Percentiles rank a stretch among this genome's conserved stretches.
Evolutionary conservation across 2,113 vertebrate species (phyloP).

Genomic region (Spilogale gracilis): DNA sequence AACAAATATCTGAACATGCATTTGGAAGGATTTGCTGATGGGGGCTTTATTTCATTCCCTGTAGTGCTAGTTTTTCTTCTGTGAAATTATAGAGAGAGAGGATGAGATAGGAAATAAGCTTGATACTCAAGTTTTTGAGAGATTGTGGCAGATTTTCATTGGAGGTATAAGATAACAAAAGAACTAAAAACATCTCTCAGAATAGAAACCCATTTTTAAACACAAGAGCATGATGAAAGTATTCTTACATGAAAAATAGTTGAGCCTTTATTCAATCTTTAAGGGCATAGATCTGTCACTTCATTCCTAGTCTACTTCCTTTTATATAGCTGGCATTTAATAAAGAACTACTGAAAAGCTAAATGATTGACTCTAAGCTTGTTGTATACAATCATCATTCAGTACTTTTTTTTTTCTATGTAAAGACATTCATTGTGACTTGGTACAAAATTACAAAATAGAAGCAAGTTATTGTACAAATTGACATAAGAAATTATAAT

Average conservation of each 20-base stretch:
- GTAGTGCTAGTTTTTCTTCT: neutral
- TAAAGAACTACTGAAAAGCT: neutral
- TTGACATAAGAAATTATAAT: neutral
- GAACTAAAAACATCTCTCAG: neutral
- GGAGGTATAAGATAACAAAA: neutral
- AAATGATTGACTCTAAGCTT: neutral
- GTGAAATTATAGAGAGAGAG: neutral
- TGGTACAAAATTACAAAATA: neutral
- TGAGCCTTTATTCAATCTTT: neutral
- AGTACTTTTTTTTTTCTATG: neutral
- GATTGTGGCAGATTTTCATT: neutral
- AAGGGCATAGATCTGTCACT: neutral
- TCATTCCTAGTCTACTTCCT: neutral
- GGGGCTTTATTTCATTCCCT: neutral
- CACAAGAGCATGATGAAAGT: neutral
- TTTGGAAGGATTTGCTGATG: neutral
- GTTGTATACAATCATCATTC: neutral
- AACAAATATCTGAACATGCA: neutral
- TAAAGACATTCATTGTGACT: neutral
- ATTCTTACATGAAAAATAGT: neutral
- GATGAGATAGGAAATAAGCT: neutral
- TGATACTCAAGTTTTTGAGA: neutral
- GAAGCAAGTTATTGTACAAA: neutral
- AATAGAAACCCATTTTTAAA: neutral
- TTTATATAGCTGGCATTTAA: neutral